Percentiles rank a stretch among this genome's conserved stretches.
These are phyloP conservation scores for Holothuria leucospilota DNA, from an alignment of 53 echinoderm and acorn worm species.

Conservation along the genomic window DNA sequence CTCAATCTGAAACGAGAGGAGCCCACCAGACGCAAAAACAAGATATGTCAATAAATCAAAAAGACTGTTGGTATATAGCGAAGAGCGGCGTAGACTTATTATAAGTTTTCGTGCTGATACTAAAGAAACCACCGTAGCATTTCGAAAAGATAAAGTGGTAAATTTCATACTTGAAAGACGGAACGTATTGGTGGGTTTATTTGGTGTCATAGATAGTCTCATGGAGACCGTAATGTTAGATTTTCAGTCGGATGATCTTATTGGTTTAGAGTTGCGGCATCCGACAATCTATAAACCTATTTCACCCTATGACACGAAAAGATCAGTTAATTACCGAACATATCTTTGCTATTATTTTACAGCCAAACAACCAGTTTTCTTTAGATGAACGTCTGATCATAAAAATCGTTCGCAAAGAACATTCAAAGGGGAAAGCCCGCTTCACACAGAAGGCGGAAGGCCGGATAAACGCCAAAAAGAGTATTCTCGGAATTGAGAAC, in stretches of 20 bases:
- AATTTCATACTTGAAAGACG: slow-evolving; percentile 5
- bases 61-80: neutral
- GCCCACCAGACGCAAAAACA: too few relatives aligned
- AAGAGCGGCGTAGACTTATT: neutral
- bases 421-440: too few relatives aligned
- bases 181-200: neutral
- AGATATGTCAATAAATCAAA: too few relatives aligned
- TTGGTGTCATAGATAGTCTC: slow-evolving; percentile 1
- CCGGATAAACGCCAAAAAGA: too few relatives aligned
- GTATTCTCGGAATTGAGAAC: too few relatives aligned
- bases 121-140: neutral
- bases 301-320: slow-evolving; percentile 3
- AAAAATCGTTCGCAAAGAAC: too few relatives aligned
- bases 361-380: neutral
- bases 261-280: slow-evolving; percentile 8
- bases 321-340: slow-evolving; percentile 13
- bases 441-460: too few relatives aligned
- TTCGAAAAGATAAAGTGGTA: slow-evolving; percentile 4
- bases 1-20: too few relatives aligned
- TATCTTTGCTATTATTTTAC: slow-evolving; percentile 5
- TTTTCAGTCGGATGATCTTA: slow-evolving; percentile 2
- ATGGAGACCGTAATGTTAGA: neutral
- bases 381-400: too few relatives aligned
- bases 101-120: neutral
- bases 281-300: slow-evolving; percentile 1